These are phyloP conservation scores for Trididemnum clinides DNA, from an alignment of 23 tunicate species.

Conservation along the genomic window DNA sequence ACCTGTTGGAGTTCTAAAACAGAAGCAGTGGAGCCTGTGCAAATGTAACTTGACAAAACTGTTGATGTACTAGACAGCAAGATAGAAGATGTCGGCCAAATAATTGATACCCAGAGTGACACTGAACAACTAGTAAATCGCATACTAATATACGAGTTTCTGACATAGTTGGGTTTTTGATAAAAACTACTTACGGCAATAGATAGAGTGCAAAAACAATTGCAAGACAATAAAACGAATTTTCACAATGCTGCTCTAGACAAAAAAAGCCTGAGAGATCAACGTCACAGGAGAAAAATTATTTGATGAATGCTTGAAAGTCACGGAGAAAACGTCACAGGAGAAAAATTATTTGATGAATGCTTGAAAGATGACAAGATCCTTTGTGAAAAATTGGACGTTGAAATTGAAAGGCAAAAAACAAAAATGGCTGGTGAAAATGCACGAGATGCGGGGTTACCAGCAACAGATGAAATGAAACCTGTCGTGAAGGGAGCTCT, in stretches of 20 bases:
- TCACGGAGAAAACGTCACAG: too few species aligned
- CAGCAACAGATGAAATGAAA: constrained; percentile 11
- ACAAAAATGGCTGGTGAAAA: constrained; percentile 7
- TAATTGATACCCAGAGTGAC: constrained; percentile 17
- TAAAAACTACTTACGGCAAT: constrained; percentile 4
- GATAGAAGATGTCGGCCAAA: not conserved
- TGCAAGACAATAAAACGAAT: constrained; percentile 9
- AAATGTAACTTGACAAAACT: constrained; percentile 4
- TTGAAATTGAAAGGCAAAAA: constrained; percentile 5
- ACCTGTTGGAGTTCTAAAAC: constrained; percentile 3
- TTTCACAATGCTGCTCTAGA: constrained; percentile 8
- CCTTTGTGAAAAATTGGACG: not conserved
- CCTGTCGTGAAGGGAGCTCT: constrained; percentile 3
- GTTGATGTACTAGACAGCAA: constrained; percentile 13
- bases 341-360: too few species aligned
- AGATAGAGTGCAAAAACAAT: not conserved
- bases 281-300: not conserved
- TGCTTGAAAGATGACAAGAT: not conserved
- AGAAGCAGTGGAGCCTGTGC: constrained; percentile 19
- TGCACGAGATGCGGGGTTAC: constrained; percentile 24
- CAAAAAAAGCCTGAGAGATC: not conserved
- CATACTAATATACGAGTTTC: not conserved
- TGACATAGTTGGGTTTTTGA: not conserved
- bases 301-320: constrained; percentile 10
- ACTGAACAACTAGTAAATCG: not conserved